Base-by-base conservation (phyloP, 2,888 invertebrate genomes). In the Stenodema calcarata region DNA sequence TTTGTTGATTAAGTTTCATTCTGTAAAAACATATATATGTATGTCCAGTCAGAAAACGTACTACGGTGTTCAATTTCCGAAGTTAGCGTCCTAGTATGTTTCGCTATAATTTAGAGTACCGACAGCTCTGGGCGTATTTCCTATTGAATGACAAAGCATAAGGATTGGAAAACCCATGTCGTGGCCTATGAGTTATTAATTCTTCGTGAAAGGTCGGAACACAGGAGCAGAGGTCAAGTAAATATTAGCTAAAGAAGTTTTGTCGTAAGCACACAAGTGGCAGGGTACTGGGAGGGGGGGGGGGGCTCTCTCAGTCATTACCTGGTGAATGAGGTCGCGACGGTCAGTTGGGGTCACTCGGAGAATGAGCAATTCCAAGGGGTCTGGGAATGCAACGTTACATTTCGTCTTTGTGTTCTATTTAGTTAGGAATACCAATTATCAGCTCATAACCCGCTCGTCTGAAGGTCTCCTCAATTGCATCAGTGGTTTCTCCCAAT, bases 191-290 rank as follows among this genome's bases (percentile, higher is more conserved):
- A 50, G n/a, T 50, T n/a, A 16, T 50, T 50, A n/a, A 50, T n/a
- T 50, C n/a, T n/a, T 35, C 7, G 35, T 50, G 50, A 70, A 70
- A 16, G 23, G 23, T 23, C 14, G 14, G 28, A 41, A 73, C 35
- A 73, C 35, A 4, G 14, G 73, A 35, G 35, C 16, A 2, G 73
- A 73, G 30, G 18, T 35, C 35, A 73, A 41, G 16, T 16, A 73
- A 30, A 73, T 73, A 73, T 73, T 73, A n/a, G 73, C 28, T n/a
- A 7, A 73, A 73, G 73, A 73, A 73, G 73, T 73, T 73, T 73
- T 30, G 73, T 4, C 2, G 35, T 73, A 18, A 30, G n/a, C 16
- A 11, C 35, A n/a, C 35, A 14, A 54, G 23, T 18, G 2, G 35
- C 30, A 2, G 73, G 7, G 73, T 73, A 18, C n/a, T n/a, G n/a